phyloP scores from a whole-genome alignment of 2,113 vertebrate species.

The Chloropsis hardwickii region DNA sequence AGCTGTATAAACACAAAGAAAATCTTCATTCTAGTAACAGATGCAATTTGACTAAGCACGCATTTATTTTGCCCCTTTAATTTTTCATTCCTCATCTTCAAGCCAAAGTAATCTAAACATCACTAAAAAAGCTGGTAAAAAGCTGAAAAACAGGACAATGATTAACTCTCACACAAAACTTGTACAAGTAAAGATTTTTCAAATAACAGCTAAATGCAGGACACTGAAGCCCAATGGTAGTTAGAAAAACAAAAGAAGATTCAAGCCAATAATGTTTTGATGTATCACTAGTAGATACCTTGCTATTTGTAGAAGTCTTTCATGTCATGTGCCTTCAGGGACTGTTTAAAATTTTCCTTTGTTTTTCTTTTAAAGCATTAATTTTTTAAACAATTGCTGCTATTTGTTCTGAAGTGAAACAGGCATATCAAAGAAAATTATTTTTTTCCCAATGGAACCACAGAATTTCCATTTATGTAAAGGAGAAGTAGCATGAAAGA shows the following conservation, averaged over 20 bases:
- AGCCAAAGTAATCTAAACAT: background rate
- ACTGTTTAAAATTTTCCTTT: background rate
- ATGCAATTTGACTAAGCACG: background rate
- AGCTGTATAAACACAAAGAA: background rate
- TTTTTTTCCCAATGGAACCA: background rate
- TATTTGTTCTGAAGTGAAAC: background rate
- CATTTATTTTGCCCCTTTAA: background rate
- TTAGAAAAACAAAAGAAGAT: background rate
- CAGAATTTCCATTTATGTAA: background rate
- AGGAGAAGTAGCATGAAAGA: background rate
- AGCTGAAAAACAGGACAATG: background rate
- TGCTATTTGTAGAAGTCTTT: conserved; percentile 1
- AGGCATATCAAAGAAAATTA: background rate
- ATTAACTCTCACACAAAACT: background rate
- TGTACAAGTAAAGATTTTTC: background rate
- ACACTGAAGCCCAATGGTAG: background rate
- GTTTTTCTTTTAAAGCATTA: background rate
- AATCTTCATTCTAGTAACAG: background rate
- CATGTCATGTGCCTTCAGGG: background rate
- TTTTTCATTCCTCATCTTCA: background rate
- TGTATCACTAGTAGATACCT: background rate
- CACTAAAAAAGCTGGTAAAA: background rate
- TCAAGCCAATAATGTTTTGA: background rate
- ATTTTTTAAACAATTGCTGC: background rate
- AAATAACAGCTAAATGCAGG: background rate